Evolutionary conservation across 1,140 invertebrate genomes (phyloP), one percentile per base, ranked within the genome.

Genomic region (Neodiprion lecontei): DNA sequence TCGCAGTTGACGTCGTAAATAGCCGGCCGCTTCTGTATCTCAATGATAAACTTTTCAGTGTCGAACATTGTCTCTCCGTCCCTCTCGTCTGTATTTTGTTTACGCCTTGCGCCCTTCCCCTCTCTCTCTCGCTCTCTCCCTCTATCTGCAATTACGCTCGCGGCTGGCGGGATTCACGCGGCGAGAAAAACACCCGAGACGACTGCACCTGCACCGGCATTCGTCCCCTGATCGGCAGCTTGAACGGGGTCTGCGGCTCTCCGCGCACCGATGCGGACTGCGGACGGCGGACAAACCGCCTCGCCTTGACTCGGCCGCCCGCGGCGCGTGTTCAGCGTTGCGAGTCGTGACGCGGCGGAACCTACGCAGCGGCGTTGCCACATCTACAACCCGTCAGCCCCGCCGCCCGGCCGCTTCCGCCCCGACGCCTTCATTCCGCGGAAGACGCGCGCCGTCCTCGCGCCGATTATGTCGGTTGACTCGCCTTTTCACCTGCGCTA

Each of bases 1-100:
- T 82, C 79, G 69, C 79, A 83, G 68, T 81, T 83, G 48, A 80
- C 71, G 73, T 88, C 86, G 78, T 87, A 89, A 69, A 88, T 86
- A 21, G 82, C 83, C 40, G 87, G 86, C 8, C 84, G 79, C 48
- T 84, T 86, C 76, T 84, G 79, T 14, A 88, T 81, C 67, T 88
- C 86, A 48, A 75, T 74, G 70, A 88, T 88, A 72, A 88, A 86
- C 71, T 78, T 82, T 47, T 84, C 85, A 11, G 85, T 86, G 70
- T 88, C 86, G 77, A 88, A 86, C 83, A 85, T 85, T 61, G 53
- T 12, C 17, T 21, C 17, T 21, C 17, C 17, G 17, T 21, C 0
- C 17, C 17, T 21, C 17, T 21, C 17, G 17, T 21, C 28, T 47
- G 17, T 9, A 70, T 47, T 9, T 70, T 47, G 17, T 70, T 49